Evolutionary conservation across 2,113 vertebrate genomes (phyloP).

Genomic region (Dermatemys mawii): DNA sequence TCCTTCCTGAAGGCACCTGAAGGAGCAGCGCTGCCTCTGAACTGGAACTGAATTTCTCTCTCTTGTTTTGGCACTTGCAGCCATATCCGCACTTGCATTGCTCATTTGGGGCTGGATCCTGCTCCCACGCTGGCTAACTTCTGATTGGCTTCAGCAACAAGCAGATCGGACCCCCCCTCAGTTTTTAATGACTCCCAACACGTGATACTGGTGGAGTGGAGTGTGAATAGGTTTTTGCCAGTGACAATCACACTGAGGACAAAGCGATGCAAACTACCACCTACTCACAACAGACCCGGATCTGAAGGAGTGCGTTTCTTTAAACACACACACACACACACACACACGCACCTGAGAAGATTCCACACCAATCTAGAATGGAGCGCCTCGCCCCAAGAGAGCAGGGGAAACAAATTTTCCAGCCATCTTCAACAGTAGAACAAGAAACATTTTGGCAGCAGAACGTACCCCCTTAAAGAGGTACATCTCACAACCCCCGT

Average conservation of each 20-base stretch:
- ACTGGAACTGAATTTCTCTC: slow-evolving; percentile 52
- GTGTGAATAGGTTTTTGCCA: slow-evolving; percentile 9
- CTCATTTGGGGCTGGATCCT: neutral
- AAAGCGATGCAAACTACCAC: neutral
- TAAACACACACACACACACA: neutral
- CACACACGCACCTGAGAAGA: neutral
- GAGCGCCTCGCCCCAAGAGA: neutral
- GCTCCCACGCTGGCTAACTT: slow-evolving; percentile 16
- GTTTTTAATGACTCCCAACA: slow-evolving; percentile 11
- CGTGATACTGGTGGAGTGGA: slow-evolving; percentile 3
- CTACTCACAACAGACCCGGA: neutral
- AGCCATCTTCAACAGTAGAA: neutral
- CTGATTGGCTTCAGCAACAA: slow-evolving; percentile 3
- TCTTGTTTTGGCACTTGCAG: slow-evolving; percentile 15
- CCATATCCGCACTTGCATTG: slow-evolving; percentile 16
- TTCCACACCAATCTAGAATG: neutral
- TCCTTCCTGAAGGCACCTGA: slow-evolving; percentile 18
- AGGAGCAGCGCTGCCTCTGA: neutral
- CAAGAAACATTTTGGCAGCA: accelerated
- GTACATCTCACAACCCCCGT: neutral
- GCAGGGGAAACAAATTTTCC: neutral
- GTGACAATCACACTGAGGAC: neutral
- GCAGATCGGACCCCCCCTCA: neutral
- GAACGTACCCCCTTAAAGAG: neutral
- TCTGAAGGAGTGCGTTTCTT: neutral